Evolutionary conservation across 2,888 invertebrate genomes (phyloP).

Genomic region (Phaedon cochleariae): DNA sequence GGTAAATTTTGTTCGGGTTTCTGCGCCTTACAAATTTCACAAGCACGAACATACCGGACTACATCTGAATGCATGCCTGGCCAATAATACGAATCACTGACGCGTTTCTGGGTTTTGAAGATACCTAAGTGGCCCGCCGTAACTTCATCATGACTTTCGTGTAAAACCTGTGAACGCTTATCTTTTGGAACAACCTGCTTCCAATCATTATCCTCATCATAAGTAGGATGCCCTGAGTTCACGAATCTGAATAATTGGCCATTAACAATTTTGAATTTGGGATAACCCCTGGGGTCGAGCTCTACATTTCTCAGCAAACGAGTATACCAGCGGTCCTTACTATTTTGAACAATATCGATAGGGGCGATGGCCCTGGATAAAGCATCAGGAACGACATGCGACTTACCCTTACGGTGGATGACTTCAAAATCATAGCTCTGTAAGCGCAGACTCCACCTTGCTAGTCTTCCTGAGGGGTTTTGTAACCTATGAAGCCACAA

Average conservation of each 20-base stretch:
- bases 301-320: slow-evolving; percentile 8
- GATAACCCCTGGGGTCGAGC: slow-evolving; percentile 21
- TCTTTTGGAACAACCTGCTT: background rate
- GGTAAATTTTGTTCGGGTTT: background rate
- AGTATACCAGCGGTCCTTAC: slow-evolving; percentile 20
- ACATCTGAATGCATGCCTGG: too few relatives aligned
- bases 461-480: slow-evolving; percentile 18
- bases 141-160: background rate
- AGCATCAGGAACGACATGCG: too few relatives aligned
- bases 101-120: background rate
- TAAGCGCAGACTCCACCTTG: slow-evolving; percentile 12
- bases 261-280: slow-evolving; percentile 27
- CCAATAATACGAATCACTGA: background rate
- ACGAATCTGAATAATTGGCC: slow-evolving; percentile 26
- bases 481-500: slow-evolving; percentile 8
- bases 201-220: too few relatives aligned
- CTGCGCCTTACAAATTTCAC: background rate
- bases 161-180: background rate
- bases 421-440: slow-evolving; percentile 15
- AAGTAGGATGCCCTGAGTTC: background rate
- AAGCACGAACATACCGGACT: too few relatives aligned
- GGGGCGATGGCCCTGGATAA: slow-evolving; percentile 3
- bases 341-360: background rate
- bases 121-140: too few relatives aligned
- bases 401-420: slow-evolving; percentile 16